phyloP scores from a whole-genome alignment of 2,888 invertebrate genomes.

The Drosophila mulleri region DNA sequence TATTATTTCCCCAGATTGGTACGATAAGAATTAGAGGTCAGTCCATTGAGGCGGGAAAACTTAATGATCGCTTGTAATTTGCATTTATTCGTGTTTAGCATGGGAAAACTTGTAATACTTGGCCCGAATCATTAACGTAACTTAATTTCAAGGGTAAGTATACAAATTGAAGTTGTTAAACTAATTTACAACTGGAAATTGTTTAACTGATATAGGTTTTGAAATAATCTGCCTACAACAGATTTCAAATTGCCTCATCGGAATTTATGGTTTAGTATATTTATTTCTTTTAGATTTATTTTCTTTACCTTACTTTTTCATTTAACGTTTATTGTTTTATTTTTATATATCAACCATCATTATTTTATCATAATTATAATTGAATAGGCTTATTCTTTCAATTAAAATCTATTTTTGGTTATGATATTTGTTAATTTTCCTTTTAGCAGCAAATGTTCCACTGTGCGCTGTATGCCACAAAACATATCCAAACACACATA shows the following conservation, averaged over 20 bases:
- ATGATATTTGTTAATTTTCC: neutral
- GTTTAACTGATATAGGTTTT: neutral
- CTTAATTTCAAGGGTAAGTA: conserved; percentile 27
- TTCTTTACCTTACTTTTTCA: neutral
- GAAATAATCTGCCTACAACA: neutral
- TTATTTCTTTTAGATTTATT: neutral
- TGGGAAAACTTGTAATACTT: conserved; percentile 49
- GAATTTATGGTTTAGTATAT: neutral
- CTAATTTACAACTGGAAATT: neutral
- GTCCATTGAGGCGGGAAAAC: conserved; percentile 26
- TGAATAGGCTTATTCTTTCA: no score
- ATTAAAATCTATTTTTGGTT: no score
- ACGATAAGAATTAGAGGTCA: conserved; percentile 47
- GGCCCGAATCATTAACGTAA: conserved; percentile 21
- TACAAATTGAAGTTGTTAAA: conserved; percentile 7
- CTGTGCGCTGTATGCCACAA: conserved; percentile 63
- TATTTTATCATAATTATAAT: neutral
- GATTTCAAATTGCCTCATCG: neutral
- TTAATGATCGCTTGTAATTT: conserved; percentile 43
- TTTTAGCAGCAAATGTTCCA: conserved; percentile 35
- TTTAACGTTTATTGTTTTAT: neutral
- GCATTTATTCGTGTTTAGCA: conserved; percentile 52
- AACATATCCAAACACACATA: conserved; percentile 63
- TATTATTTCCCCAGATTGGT: conserved; percentile 26
- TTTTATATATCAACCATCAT: neutral